Evolutionary conservation across 2,888 invertebrate genomes (phyloP), one percentile per base, ranked within the genome.

Genomic region (Sipunculus nudus): DNA sequence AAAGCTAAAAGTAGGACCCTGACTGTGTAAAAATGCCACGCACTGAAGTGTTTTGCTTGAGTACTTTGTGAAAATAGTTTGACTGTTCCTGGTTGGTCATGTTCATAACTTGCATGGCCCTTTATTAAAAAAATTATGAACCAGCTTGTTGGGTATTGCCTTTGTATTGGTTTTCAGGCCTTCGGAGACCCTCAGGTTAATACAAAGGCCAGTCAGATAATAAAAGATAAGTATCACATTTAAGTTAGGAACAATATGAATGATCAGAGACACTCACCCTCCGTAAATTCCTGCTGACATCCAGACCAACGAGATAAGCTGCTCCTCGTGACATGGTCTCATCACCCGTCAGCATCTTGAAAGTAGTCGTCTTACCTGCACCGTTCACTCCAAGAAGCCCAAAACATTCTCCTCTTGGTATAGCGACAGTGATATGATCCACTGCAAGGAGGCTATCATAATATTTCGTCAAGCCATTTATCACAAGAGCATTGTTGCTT

Each of bases 331-430:
- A 88, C 13, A 92, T 88, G 3, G 84, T 82, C 75, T 90, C 90
- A 77, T 93, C 93, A 0, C 94, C 94, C 49, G 94, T 94, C 58
- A 87, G 71, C 85, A 87, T 87, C 84, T 84, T 92, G 79, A 95
- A 95, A 0, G 94, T 94, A 0, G 86, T 85, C 1, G 86, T 86
- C 71, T 87, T 87, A 8, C 87, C 87, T 74, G 94, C 92, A 1
- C 86, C 86, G 69, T 86, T 86, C 0, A 84, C 81, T n/a, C 85
- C 85, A 40, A 94, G 85, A 2, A 94, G 85, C 0, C 92, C 93
- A 73, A 93, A 93, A 81, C 93, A 94, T 86, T 90, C 93, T 10
- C 88, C 88, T 61, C 89, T 86, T n/a, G n/a, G n/a, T n/a, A 88
- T 89, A 47, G 89, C 91, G 77, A 88, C 79, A 77, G 87, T 90